Evolutionary conservation across 2,113 vertebrate genomes (phyloP).

Genomic region (Xiphophorus couchianus): DNA sequence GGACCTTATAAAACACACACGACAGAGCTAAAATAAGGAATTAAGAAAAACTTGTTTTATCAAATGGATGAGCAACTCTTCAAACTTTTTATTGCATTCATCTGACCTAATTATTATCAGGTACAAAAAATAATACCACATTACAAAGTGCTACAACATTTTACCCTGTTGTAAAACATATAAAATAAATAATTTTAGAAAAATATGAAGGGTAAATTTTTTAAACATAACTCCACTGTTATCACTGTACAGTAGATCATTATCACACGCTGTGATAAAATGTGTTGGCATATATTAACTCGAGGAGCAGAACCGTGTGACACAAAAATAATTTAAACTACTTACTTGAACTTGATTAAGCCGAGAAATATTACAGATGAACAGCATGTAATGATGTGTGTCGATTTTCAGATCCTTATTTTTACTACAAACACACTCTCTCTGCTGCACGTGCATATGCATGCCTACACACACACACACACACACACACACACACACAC

Average conservation of each 20-base stretch:
- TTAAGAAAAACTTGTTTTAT: too few relatives aligned
- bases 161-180: not conserved
- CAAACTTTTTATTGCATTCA: too few relatives aligned
- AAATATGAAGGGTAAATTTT: not conserved
- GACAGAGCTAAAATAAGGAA: too few relatives aligned
- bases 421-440: conserved; percentile 2
- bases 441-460: conserved; percentile 8
- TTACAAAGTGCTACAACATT: not conserved
- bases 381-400: conserved; percentile 52
- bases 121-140: not conserved
- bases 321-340: conserved; percentile 15
- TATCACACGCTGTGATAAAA: conserved; percentile 15
- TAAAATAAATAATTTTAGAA: not conserved
- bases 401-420: conserved; percentile 44
- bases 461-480: not conserved
- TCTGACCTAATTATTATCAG: not conserved
- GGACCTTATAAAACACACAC: too few relatives aligned
- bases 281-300: conserved; percentile 56
- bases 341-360: conserved; percentile 43
- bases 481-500: not conserved
- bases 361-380: conserved; percentile 45
- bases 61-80: too few relatives aligned
- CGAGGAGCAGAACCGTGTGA: conserved; percentile 43
- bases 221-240: not conserved
- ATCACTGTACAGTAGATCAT: conserved; percentile 2